A percentile compares a stretch with the other conserved stretches of the same genome.
Conservation (phyloP, 2,888 invertebrate genomes). For the Cremastinae sp. region DNA sequence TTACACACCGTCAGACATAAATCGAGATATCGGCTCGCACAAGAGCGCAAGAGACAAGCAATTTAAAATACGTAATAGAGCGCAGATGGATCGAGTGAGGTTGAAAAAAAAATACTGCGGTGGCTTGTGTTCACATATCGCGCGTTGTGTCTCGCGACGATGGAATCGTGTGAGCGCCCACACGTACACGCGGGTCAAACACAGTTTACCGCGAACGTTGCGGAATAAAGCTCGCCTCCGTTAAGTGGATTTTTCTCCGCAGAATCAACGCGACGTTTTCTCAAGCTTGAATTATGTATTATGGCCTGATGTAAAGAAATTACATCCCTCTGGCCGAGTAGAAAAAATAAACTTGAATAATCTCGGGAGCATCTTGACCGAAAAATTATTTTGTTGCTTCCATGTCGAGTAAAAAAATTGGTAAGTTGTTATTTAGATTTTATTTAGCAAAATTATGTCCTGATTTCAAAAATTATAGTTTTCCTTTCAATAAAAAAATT, state of each 20-base stretch:
- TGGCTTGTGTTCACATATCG: not conserved
- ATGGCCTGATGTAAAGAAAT: slow-evolving; percentile 12
- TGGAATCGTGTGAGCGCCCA: not conserved
- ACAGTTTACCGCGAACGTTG: slow-evolving; percentile 30
- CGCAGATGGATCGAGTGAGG: slow-evolving; percentile 37
- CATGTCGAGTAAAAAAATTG: not conserved
- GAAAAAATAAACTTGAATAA: too few species aligned
- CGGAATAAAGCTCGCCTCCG: slow-evolving; percentile 37
- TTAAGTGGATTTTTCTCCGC: slow-evolving; percentile 55
- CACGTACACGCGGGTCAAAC: not conserved
- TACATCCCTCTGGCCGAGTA: not conserved
- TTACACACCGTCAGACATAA: slow-evolving; percentile 15
- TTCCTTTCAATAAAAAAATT: too few species aligned
- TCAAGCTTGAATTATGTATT: slow-evolving; percentile 22
- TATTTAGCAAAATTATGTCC: too few species aligned
- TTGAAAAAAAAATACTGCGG: slow-evolving; percentile 7
- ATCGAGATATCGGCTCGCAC: not conserved
- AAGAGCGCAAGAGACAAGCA: slow-evolving; percentile 44
- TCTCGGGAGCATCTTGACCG: too few species aligned
- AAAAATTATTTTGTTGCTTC: not conserved
- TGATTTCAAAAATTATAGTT: too few species aligned
- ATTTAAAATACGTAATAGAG: slow-evolving; percentile 56
- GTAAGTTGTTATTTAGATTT: not conserved
- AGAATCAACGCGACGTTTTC: slow-evolving; percentile 48
- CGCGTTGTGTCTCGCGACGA: not conserved